Evolutionary conservation across 2,797 vertebrate genomes (phyloP).

Genomic region (Pitangus sulphuratus): DNA sequence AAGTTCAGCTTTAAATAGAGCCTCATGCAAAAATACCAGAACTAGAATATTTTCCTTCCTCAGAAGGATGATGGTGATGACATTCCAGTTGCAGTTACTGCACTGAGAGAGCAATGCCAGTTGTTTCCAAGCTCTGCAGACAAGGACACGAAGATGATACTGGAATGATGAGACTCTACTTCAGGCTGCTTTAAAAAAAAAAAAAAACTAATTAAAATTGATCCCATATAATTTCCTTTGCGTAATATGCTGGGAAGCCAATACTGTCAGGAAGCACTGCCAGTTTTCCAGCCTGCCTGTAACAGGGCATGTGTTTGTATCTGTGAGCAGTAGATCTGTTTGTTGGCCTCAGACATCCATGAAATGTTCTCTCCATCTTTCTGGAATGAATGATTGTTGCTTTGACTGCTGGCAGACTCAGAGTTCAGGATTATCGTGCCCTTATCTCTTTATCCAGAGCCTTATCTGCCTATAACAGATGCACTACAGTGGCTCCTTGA

Average conservation of each 20-base stretch:
- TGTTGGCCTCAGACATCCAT: not conserved
- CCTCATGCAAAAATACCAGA: not conserved
- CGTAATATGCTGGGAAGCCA: not conserved
- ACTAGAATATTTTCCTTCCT: not conserved
- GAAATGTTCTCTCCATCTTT: not conserved
- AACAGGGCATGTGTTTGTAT: not conserved
- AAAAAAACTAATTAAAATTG: not conserved
- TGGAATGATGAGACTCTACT: not conserved
- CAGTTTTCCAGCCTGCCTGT: not conserved
- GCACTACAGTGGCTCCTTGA: not conserved
- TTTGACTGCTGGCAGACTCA: not conserved
- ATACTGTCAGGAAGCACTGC: not conserved
- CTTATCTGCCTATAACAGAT: constrained; percentile 12
- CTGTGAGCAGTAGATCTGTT: not conserved
- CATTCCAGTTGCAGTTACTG: not conserved
- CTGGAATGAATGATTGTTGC: not conserved
- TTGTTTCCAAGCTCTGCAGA: not conserved
- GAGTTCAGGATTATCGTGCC: not conserved
- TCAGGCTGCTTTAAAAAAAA: not conserved
- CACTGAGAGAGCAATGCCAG: not conserved
- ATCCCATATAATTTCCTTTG: not conserved
- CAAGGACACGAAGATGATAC: not conserved
- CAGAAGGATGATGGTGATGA: not conserved
- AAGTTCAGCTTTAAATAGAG: not conserved
- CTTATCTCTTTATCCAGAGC: constrained; percentile 6